phyloP scores from a whole-genome alignment of 1,140 invertebrate species.

The Drosophila parabipectinata region DNA sequence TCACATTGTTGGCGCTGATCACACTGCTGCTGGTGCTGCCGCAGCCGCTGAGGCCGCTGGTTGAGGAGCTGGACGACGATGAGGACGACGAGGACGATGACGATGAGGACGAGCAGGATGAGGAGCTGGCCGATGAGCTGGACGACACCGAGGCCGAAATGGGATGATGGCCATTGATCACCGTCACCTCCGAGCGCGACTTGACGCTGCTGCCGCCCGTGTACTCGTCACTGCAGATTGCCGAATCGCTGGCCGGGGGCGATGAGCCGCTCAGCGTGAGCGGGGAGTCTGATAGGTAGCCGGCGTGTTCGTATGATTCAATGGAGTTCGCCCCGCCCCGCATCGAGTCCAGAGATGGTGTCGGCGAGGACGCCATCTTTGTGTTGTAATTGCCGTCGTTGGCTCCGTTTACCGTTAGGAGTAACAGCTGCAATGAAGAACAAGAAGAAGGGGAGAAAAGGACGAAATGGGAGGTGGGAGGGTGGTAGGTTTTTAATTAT shows the following conservation, averaged over 20 bases:
- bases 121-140: constrained; percentile 74
- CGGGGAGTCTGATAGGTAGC: constrained; percentile 88
- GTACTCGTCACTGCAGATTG: constrained; percentile 88
- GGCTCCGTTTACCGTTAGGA: constrained; percentile 52
- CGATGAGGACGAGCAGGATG: constrained; percentile 68
- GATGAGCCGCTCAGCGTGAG: constrained; percentile 92
- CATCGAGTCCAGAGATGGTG: constrained; percentile 95
- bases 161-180: constrained; percentile 76
- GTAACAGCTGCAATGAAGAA: constrained; percentile 45
- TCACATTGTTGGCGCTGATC: constrained; percentile 55
- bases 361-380: constrained; percentile 88
- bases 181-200: constrained; percentile 61
- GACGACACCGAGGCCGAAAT: constrained; percentile 81
- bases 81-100: constrained; percentile 62
- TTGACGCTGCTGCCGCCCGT: constrained; percentile 63
- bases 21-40: constrained; percentile 77
- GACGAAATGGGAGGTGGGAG: background rate
- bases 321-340: constrained; percentile 94
- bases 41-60: constrained; percentile 74
- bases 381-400: constrained; percentile 41
- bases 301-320: constrained; percentile 89
- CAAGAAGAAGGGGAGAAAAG: too few species aligned
- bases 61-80: constrained; percentile 72
- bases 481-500: constrained; percentile 15
- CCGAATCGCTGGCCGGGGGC: constrained; percentile 91